Evolutionary conservation across 2,113 vertebrate genomes (phyloP).

Genomic region (Loxodonta africana): DNA sequence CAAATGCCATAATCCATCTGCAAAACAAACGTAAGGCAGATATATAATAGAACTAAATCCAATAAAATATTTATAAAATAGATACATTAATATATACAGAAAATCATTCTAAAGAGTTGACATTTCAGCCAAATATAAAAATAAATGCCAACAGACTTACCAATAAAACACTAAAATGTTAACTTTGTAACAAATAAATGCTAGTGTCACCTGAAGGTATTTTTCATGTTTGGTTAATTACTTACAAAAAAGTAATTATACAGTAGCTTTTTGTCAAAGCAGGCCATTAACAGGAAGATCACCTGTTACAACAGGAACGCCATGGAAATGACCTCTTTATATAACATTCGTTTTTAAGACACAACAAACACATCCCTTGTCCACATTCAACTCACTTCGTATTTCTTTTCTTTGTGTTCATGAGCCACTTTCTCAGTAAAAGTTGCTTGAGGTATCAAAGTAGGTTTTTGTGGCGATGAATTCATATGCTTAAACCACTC

Average conservation of each 20-base stretch:
- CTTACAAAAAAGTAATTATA: slow-evolving; percentile 24
- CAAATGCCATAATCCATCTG: slow-evolving; percentile 94
- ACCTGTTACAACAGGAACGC: slow-evolving; percentile 41
- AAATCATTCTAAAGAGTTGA: slow-evolving; percentile 16
- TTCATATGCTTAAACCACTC: slow-evolving; percentile 98
- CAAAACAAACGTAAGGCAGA: slow-evolving; percentile 76
- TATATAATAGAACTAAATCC: not conserved
- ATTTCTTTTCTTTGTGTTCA: slow-evolving; percentile 97
- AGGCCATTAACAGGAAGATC: slow-evolving; percentile 17
- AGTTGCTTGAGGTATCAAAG: slow-evolving; percentile 91
- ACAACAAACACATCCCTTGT: not conserved
- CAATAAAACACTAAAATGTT: slow-evolving; percentile 54
- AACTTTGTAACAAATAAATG: slow-evolving; percentile 44
- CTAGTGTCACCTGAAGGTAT: slow-evolving; percentile 55
- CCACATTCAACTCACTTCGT: slow-evolving; percentile 90
- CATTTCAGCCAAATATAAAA: slow-evolving; percentile 27
- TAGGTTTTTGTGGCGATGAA: slow-evolving; percentile 94
- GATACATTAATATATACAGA: not conserved
- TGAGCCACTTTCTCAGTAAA: slow-evolving; percentile 97
- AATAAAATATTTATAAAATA: slow-evolving; percentile 47
- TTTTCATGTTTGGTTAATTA: slow-evolving; percentile 60
- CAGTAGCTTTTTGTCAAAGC: slow-evolving; percentile 1
- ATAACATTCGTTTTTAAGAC: not conserved
- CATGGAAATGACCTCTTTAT: slow-evolving; percentile 22
- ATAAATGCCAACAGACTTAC: not conserved